Evolutionary conservation across 2,797 vertebrate genomes (phyloP).

Genomic region (Alosa sapidissima): DNA sequence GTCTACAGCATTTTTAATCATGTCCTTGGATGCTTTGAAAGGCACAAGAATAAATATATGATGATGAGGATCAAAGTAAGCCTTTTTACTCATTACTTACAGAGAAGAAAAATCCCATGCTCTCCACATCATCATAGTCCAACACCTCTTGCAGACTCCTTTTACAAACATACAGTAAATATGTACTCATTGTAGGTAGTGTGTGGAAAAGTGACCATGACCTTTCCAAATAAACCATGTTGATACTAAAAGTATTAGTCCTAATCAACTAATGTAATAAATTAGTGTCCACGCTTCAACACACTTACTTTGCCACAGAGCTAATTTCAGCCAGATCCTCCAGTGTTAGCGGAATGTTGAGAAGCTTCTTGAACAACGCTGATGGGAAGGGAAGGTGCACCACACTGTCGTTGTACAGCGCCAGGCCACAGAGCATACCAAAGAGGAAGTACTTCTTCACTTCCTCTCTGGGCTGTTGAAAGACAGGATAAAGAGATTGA

Average conservation of each 20-base stretch:
- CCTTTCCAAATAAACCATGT: background rate
- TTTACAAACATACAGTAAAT: background rate
- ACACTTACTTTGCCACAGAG: conserved; percentile 77
- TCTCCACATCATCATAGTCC: conserved; percentile 76
- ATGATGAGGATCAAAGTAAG: background rate
- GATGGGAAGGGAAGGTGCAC: conserved; percentile 88
- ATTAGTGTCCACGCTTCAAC: background rate
- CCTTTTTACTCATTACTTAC: conserved; percentile 65
- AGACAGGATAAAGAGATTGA: background rate
- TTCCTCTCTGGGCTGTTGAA: conserved; percentile 80
- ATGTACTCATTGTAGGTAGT: background rate
- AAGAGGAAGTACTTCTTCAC: conserved; percentile 89
- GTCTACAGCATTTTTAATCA: no score
- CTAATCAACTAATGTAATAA: background rate
- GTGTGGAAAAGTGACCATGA: background rate
- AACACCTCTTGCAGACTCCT: conserved; percentile 85
- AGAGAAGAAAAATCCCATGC: conserved; percentile 77
- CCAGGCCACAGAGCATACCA: conserved; percentile 91
- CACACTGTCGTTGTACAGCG: conserved; percentile 90
- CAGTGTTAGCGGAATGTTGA: conserved; percentile 81
- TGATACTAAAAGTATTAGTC: background rate
- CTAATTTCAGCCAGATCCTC: conserved; percentile 90
- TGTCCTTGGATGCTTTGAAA: no score
- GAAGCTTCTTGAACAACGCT: conserved; percentile 92
- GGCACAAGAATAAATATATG: background rate